Percentiles rank a stretch among this genome's conserved stretches.
phyloP scores from a whole-genome alignment of 2,113 vertebrate species.

The Neopipo cinnamomea region DNA sequence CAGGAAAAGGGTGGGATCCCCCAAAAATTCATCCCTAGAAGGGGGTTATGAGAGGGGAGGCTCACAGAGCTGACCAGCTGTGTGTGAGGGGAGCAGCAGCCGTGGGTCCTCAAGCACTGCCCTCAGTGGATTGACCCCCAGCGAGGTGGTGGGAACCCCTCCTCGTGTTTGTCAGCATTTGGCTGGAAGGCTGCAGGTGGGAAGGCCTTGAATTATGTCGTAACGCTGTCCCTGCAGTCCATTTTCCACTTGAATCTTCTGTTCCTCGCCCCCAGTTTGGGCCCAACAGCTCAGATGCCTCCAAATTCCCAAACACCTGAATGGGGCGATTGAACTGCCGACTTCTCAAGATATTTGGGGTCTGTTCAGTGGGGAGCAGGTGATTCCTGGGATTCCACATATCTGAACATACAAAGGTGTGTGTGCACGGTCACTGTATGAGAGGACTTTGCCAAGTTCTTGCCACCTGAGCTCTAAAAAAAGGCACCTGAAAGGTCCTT shows the following conservation, averaged over 20 bases:
- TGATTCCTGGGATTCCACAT: neutral
- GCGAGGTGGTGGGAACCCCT: neutral
- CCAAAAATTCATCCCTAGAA: neutral
- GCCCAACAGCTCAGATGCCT: neutral
- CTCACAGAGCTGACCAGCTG: neutral
- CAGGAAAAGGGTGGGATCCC: accelerated
- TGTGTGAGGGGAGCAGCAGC: neutral
- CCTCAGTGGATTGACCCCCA: neutral
- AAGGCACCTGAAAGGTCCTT: neutral
- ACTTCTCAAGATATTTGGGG: neutral
- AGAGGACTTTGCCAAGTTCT: neutral
- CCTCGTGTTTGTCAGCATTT: accelerated
- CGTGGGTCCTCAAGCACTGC: accelerated
- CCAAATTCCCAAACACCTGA: neutral
- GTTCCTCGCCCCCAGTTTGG: neutral
- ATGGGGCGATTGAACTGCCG: neutral
- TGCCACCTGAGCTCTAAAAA: neutral
- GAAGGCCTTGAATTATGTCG: neutral
- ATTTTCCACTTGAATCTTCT: accelerated
- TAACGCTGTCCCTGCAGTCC: neutral
- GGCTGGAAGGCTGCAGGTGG: neutral
- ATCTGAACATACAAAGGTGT: accelerated
- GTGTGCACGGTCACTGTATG: accelerated
- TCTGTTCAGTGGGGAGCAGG: neutral
- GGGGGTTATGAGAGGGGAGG: accelerated